Base-by-base conservation (phyloP, 2,113 vertebrate species). In the Balaenoptera acutorostrata region DNA sequence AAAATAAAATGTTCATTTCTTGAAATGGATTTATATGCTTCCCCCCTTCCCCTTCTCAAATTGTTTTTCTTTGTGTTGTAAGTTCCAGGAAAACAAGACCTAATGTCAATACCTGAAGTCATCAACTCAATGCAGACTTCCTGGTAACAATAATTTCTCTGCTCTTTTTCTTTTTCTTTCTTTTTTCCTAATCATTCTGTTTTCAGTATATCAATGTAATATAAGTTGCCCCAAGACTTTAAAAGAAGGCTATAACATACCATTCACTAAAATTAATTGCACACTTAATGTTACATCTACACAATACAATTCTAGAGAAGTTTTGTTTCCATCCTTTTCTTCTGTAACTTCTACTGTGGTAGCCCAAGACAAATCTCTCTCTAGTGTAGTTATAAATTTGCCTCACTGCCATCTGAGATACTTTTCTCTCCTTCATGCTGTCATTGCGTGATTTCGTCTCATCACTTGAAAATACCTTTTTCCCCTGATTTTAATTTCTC, bases 371-470 rank as follows among this genome's bases (percentile, higher is more conserved):
- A 93, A 29, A 81, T 39, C 77, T 75, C 29, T 75, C 68, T 49
- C 20, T 31, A 72, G 25, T 14, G 8, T 33, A 41, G 33, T 74
- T 96, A 74, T 0, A 81, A 52, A 44, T 69, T 88, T 71, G 17
- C 13, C 68, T 93, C 71, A 21, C 14, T 82, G 57, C 3, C 59
- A n/a, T n/a, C 20, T 57, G 18, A 72, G 75, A 77, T 68, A 15
- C 20, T 49, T 69, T 93, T 92, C 71, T 63, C 23, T 77, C 81
- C 23, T 82, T 93, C 11, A 44, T 59, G 44, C 41, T 57, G 0
- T 69, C 72, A 41, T 93, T 94, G 69, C 29, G n/a, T 57, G 78
- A 64, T 96, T 97, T 94, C 4, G 68, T 52, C 57, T 83, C 23
- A 29, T 94, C 52, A 82, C 12, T 89, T 86, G 74, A 69, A 89